phyloP scores from a whole-genome alignment of 2,797 vertebrate species.

The Enteromius radiatus region DNA sequence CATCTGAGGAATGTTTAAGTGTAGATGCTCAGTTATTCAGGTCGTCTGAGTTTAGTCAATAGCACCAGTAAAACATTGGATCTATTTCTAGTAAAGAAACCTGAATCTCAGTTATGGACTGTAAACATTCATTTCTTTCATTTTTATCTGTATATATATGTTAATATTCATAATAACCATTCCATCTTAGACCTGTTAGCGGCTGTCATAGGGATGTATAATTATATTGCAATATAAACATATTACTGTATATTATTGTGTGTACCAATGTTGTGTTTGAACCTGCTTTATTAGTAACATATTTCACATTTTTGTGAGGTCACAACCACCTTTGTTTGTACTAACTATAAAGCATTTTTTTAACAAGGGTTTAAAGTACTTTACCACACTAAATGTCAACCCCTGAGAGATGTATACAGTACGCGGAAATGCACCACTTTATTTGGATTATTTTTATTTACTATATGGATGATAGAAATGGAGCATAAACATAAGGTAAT shows the following conservation, averaged over 20 bases:
- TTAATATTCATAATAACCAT: background rate
- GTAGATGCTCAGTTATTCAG: background rate
- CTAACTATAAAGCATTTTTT: background rate
- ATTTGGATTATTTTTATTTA: background rate
- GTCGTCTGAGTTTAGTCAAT: background rate
- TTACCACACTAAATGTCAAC: background rate
- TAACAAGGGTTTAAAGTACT: background rate
- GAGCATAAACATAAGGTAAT: background rate
- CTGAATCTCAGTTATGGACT: background rate
- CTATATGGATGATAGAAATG: background rate
- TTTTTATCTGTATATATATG: too few species aligned
- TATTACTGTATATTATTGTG: background rate
- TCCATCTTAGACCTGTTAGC: background rate
- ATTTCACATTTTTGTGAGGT: background rate
- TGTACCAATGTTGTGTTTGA: background rate
- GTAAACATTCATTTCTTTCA: background rate
- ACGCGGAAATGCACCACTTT: background rate
- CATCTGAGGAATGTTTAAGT: background rate
- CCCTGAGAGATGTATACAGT: background rate
- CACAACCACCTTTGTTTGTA: background rate
- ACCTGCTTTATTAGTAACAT: slow-evolving; percentile 19
- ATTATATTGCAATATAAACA: too few species aligned
- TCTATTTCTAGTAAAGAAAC: background rate
- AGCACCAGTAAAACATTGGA: background rate
- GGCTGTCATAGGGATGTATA: background rate